Conservation (phyloP, 2,797 vertebrate species). For the Lacerta agilis region DNA sequence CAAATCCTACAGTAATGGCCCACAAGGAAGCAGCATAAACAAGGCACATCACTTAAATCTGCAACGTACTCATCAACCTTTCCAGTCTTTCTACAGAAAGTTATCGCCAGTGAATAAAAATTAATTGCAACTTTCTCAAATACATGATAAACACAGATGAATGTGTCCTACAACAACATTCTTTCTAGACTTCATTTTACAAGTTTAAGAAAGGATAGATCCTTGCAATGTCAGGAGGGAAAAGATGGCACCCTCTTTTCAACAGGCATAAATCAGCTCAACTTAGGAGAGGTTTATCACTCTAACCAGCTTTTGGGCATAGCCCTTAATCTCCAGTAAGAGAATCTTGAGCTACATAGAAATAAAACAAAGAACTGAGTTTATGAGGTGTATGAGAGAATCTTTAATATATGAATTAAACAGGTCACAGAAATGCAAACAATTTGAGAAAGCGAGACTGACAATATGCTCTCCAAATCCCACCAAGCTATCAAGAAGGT, state of each 20-base stretch:
- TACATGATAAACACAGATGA: conserved; percentile 60
- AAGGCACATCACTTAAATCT: conserved; percentile 69
- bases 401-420: conserved; percentile 13
- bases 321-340: conserved; percentile 55
- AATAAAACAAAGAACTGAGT: conserved; percentile 48
- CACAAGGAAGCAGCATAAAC: conserved; percentile 67
- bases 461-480: not conserved
- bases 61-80: conserved; percentile 66
- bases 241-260: conserved; percentile 47
- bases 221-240: conserved; percentile 54
- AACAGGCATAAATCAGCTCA: conserved; percentile 43
- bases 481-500: no score
- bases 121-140: conserved; percentile 72
- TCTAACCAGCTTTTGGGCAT: conserved; percentile 51
- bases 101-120: conserved; percentile 72
- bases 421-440: conserved; percentile 38
- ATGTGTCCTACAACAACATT: conserved; percentile 52
- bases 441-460: not conserved
- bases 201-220: conserved; percentile 58
- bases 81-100: conserved; percentile 63
- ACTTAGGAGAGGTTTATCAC: conserved; percentile 1
- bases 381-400: not conserved
- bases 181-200: conserved; percentile 62
- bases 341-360: not conserved
- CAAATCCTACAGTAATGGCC: conserved; percentile 74